These are phyloP conservation scores for Notarius lentiginosus DNA, from an alignment of 2,113 vertebrate genomes.

Conservation along the genomic window DNA sequence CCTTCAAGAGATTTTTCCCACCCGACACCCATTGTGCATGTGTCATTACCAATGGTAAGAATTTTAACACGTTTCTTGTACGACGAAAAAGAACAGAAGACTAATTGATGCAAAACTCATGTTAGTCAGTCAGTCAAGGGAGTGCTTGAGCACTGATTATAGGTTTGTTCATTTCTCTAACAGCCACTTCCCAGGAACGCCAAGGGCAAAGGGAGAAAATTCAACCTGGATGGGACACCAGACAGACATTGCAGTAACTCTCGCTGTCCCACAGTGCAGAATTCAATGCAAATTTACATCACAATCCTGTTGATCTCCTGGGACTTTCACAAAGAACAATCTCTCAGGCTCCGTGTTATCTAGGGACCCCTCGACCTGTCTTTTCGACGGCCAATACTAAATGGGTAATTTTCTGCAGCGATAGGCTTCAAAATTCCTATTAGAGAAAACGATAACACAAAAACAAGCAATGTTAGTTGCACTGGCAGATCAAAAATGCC, in stretches of 20 bases:
- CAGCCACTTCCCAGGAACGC: not conserved
- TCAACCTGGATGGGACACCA: not conserved
- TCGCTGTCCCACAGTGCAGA: not conserved
- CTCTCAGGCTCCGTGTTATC: too few relatives aligned
- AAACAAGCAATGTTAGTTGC: too few relatives aligned
- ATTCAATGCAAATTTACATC: not conserved
- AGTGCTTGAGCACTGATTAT: not conserved
- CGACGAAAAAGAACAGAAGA: not conserved
- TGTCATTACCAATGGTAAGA: not conserved
- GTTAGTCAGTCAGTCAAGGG: not conserved
- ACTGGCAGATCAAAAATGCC: too few relatives aligned
- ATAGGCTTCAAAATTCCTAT: too few relatives aligned
- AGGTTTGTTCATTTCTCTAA: not conserved
- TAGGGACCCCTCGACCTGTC: too few relatives aligned
- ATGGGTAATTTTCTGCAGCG: too few relatives aligned
- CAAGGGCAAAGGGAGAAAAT: not conserved
- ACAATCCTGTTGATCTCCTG: not conserved
- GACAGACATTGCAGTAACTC: not conserved
- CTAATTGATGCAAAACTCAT: not conserved
- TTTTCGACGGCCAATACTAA: too few relatives aligned
- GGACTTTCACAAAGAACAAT: not conserved
- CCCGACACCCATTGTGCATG: not conserved
- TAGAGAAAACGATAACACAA: too few relatives aligned
- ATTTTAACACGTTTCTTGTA: constrained; percentile 3
- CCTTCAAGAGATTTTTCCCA: not conserved